phyloP scores from a whole-genome alignment of 2,888 invertebrate genomes.

The Elmis aenea region DNA sequence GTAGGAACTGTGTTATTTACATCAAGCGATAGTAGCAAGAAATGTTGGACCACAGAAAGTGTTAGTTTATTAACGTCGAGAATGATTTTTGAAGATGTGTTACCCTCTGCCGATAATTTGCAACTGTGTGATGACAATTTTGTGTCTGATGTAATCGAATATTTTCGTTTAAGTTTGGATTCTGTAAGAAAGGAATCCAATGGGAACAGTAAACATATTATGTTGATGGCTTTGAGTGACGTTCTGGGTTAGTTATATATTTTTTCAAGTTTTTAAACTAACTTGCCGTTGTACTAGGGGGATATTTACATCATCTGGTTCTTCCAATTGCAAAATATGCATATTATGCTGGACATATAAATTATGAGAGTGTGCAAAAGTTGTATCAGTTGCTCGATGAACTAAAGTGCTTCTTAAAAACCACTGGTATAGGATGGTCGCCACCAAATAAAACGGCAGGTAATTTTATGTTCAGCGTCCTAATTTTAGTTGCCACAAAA shows the following conservation, averaged over 20 bases:
- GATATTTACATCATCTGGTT: slow-evolving; percentile 56
- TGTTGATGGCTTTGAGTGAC: slow-evolving; percentile 41
- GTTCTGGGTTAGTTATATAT: slow-evolving; percentile 29
- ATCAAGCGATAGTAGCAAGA: slow-evolving; percentile 35
- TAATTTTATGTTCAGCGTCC: too few species aligned
- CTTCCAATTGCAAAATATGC: slow-evolving; percentile 57
- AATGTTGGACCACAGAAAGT: slow-evolving; percentile 42
- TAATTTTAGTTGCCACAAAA: too few species aligned
- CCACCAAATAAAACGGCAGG: slow-evolving; percentile 22
- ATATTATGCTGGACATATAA: slow-evolving; percentile 59
- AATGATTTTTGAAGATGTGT: slow-evolving; percentile 39
- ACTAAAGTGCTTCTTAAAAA: slow-evolving; percentile 53
- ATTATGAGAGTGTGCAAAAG: slow-evolving; percentile 52
- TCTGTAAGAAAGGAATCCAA: slow-evolving; percentile 30
- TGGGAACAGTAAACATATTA: slow-evolving; percentile 39
- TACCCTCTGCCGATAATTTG: slow-evolving; percentile 35
- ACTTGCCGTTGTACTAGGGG: slow-evolving; percentile 52
- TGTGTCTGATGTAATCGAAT: slow-evolving; percentile 39
- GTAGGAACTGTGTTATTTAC: slow-evolving; percentile 43
- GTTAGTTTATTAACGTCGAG: slow-evolving; percentile 41
- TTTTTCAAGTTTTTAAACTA: background rate
- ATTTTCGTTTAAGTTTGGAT: slow-evolving; percentile 38
- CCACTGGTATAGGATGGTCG: slow-evolving; percentile 58
- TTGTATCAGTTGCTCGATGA: slow-evolving; percentile 54
- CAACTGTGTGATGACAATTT: slow-evolving; percentile 37